phyloP scores from a whole-genome alignment of 2,888 invertebrate genomes.

The Chymomyza fuscimana region DNA sequence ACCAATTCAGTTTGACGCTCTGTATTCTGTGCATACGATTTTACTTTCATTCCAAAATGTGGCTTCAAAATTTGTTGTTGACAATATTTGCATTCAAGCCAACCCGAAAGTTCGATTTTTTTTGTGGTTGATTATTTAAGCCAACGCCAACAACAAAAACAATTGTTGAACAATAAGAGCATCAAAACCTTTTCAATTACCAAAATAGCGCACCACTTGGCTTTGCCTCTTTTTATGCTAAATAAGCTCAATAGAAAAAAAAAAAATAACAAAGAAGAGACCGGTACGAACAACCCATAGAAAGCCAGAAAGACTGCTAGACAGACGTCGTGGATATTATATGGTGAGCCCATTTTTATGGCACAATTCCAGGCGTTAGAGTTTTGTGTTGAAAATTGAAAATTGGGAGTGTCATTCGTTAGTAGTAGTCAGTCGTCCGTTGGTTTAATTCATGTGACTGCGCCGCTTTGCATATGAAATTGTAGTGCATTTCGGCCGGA shows the following conservation, averaged over 20 bases:
- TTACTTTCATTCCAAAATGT: conserved; percentile 55
- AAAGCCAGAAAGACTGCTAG: neutral
- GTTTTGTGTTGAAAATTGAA: conserved; percentile 24
- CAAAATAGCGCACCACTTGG: conserved; percentile 34
- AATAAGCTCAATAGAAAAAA: conserved; percentile 21
- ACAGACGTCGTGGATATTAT: neutral
- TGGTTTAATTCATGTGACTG: neutral
- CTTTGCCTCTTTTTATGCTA: conserved; percentile 61
- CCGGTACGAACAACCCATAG: neutral
- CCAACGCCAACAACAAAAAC: conserved; percentile 45
- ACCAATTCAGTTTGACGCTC: neutral
- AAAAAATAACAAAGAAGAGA: neutral
- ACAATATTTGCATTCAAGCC: conserved; percentile 37
- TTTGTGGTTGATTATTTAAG: conserved; percentile 56
- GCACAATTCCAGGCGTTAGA: conserved; percentile 31
- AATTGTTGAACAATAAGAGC: conserved; percentile 17
- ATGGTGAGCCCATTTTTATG: conserved; percentile 7
- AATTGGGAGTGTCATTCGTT: conserved; percentile 39
- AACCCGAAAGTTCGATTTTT: neutral
- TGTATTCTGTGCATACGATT: neutral
- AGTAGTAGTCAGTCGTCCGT: neutral
- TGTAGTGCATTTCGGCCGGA: neutral
- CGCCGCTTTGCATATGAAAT: conserved; percentile 35
- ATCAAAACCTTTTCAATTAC: conserved; percentile 61
- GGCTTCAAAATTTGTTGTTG: conserved; percentile 36